These are phyloP conservation scores for Pollimyrus isidori DNA, from an alignment of 2,113 vertebrate genomes.

Conservation along the genomic window DNA sequence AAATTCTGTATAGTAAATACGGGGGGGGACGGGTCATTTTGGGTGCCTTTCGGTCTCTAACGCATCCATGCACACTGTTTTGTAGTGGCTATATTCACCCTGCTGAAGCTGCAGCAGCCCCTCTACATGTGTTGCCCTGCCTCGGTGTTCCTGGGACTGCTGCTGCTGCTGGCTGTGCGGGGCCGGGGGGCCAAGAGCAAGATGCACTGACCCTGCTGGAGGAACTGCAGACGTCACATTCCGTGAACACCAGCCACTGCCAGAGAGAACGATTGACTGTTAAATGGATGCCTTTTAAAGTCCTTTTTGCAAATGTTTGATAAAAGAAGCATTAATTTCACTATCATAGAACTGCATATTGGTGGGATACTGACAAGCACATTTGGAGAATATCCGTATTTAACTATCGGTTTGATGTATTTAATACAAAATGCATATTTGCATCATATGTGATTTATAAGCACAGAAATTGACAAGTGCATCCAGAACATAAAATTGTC, in stretches of 20 bases:
- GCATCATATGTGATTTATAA: neutral
- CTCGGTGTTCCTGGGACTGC: neutral
- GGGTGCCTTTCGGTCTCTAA: neutral
- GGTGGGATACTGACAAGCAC: neutral
- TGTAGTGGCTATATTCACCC: constrained; percentile 65
- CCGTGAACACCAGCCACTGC: neutral
- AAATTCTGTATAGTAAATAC: neutral
- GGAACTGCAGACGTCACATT: neutral
- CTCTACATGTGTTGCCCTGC: constrained; percentile 37
- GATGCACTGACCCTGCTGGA: constrained; percentile 4
- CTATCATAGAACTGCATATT: neutral
- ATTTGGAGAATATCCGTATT: neutral
- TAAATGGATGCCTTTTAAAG: neutral
- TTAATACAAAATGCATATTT: neutral
- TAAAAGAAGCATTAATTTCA: neutral
- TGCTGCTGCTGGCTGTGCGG: constrained; percentile 13
- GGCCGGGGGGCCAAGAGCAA: neutral
- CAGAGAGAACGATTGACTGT: neutral
- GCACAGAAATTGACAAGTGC: neutral
- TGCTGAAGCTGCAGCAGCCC: constrained; percentile 55
- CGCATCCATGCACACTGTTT: neutral
- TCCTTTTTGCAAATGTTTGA: neutral
- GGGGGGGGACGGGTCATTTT: neutral
- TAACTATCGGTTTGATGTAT: neutral
- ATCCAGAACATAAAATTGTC: neutral